phyloP scores from a whole-genome alignment of 92 coral and sea anemone genomes.

The Siderastrea radians region DNA sequence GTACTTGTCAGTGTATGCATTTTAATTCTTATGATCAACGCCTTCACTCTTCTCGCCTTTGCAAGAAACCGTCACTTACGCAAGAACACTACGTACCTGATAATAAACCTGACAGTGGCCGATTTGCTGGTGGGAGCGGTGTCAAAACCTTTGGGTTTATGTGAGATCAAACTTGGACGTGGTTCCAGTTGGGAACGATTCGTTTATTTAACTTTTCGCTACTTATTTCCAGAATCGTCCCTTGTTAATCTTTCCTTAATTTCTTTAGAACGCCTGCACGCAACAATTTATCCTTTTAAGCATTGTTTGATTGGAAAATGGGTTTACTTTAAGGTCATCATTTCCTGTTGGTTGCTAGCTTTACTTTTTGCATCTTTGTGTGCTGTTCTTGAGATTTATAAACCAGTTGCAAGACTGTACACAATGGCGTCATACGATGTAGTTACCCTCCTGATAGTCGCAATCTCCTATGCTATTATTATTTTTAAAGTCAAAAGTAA shows the following conservation, averaged over 20 bases:
- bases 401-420: background rate
- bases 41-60: background rate
- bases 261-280: background rate
- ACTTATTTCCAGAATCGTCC: background rate
- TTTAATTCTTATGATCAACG: background rate
- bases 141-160: background rate
- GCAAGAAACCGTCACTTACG: constrained; percentile 22
- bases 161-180: background rate
- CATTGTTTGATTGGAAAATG: background rate
- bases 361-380: background rate
- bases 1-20: background rate
- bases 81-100: constrained; percentile 16
- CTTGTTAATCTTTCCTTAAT: background rate
- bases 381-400: background rate
- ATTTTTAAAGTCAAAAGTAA: background rate
- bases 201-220: background rate
- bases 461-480: background rate
- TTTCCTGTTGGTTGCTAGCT: background rate
- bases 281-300: background rate
- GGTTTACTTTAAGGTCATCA: background rate
- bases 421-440: background rate
- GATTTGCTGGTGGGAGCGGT: background rate
- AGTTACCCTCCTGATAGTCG: background rate
- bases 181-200: background rate
- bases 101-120: no score